These are phyloP conservation scores for Phalacrocorax aristotelis DNA, from an alignment of 2,113 vertebrate genomes.

Conservation along the genomic window DNA sequence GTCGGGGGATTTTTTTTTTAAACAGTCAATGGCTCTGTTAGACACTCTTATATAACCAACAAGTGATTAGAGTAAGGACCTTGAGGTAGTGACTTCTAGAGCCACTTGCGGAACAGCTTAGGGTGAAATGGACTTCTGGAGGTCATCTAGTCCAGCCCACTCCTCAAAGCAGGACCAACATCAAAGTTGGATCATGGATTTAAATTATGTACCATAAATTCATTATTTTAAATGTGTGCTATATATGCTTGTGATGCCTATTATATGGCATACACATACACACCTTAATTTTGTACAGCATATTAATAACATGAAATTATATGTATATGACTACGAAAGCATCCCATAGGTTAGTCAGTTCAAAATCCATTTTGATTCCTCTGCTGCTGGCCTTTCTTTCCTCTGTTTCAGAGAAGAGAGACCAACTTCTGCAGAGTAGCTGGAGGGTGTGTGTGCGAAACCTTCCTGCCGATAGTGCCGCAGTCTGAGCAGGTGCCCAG, in stretches of 20 bases:
- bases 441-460: background rate
- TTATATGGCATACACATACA: background rate
- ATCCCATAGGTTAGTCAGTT: background rate
- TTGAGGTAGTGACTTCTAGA: background rate
- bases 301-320: background rate
- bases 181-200: background rate
- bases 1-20: background rate
- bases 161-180: background rate
- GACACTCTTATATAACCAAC: background rate
- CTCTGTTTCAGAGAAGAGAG: background rate
- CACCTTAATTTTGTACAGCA: background rate
- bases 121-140: background rate
- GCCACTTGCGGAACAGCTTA: background rate
- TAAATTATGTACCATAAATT: background rate
- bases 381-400: background rate
- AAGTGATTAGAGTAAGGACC: background rate
- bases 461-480: background rate
- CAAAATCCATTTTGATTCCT: background rate
- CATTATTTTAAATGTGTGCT: background rate
- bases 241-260: background rate
- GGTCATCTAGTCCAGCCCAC: background rate
- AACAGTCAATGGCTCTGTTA: background rate
- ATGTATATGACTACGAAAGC: background rate
- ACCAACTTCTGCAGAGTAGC: background rate
- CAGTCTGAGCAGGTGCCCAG: background rate